These are phyloP conservation scores for Bombus consobrinus DNA, from an alignment of 1,140 invertebrate species.

Conservation along the genomic window DNA sequence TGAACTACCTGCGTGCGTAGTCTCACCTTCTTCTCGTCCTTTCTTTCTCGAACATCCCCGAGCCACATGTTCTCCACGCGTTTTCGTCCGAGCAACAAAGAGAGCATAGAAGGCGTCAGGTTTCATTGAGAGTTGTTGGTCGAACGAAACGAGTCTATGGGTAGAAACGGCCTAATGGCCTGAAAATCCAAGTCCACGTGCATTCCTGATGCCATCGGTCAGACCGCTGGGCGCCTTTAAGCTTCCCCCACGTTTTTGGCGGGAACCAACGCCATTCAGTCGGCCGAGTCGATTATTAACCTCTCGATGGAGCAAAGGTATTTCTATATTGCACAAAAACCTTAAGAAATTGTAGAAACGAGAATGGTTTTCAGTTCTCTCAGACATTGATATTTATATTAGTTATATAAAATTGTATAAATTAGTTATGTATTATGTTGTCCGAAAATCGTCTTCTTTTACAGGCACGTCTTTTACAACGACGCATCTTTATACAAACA, in stretches of 20 bases:
- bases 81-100: not conserved
- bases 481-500: too few relatives aligned
- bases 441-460: too few relatives aligned
- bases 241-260: constrained; percentile 39
- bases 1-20: constrained; percentile 51
- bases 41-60: not conserved
- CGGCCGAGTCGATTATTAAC: not conserved
- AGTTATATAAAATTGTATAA: too few relatives aligned
- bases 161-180: constrained; percentile 53
- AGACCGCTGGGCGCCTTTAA: constrained; percentile 56
- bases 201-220: constrained; percentile 46
- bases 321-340: not conserved
- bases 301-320: constrained; percentile 25
- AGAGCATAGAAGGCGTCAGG: constrained; percentile 39
- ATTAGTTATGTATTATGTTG: too few relatives aligned
- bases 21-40: constrained; percentile 13
- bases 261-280: constrained; percentile 40
- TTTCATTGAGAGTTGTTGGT: constrained; percentile 63
- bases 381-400: too few relatives aligned
- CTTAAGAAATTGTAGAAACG: too few relatives aligned
- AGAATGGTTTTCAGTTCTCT: too few relatives aligned
- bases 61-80: not conserved
- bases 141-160: constrained; percentile 42
- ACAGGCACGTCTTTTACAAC: too few relatives aligned
- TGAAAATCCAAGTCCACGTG: constrained; percentile 53